These are phyloP conservation scores for Alfaro cultratus DNA, from an alignment of 2,797 vertebrate genomes.

Conservation along the genomic window DNA sequence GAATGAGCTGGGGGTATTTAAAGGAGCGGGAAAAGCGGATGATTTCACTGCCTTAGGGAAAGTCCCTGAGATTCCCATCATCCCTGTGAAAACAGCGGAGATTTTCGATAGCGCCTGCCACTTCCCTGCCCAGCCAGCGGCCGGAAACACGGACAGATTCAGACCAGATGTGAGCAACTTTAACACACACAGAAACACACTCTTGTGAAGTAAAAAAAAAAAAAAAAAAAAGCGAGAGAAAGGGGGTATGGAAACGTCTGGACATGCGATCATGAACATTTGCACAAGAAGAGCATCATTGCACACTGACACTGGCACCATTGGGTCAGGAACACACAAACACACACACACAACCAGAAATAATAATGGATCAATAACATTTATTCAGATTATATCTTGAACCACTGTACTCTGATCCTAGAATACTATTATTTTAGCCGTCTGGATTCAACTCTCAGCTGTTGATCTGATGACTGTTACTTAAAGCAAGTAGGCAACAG, in stretches of 20 bases:
- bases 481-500: slow-evolving; percentile 63
- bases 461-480: slow-evolving; percentile 69
- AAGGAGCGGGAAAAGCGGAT: slow-evolving; percentile 80
- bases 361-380: slow-evolving; percentile 58
- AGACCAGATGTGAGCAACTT: slow-evolving; percentile 80
- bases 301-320: neutral
- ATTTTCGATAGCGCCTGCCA: slow-evolving; percentile 83
- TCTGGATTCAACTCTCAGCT: slow-evolving; percentile 51
- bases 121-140: slow-evolving; percentile 79
- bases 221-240: slow-evolving; percentile 10
- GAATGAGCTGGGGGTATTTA: slow-evolving; percentile 78
- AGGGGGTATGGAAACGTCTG: slow-evolving; percentile 42
- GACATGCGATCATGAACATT: slow-evolving; percentile 37
- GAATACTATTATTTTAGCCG: slow-evolving; percentile 69
- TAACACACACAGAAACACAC: slow-evolving; percentile 25
- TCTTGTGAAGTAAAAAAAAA: slow-evolving; percentile 10
- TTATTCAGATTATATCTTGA: slow-evolving; percentile 66
- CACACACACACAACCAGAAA: slow-evolving; percentile 23
- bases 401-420: slow-evolving; percentile 62
- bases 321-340: slow-evolving; percentile 6
- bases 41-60: slow-evolving; percentile 82
- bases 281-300: slow-evolving; percentile 22
- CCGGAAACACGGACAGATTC: slow-evolving; percentile 82
- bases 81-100: slow-evolving; percentile 80
- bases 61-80: slow-evolving; percentile 84